Evolutionary conservation across 2,797 vertebrate genomes (phyloP), one percentile per base, ranked within the genome.

Genomic region (Acanthurus lineatus): DNA sequence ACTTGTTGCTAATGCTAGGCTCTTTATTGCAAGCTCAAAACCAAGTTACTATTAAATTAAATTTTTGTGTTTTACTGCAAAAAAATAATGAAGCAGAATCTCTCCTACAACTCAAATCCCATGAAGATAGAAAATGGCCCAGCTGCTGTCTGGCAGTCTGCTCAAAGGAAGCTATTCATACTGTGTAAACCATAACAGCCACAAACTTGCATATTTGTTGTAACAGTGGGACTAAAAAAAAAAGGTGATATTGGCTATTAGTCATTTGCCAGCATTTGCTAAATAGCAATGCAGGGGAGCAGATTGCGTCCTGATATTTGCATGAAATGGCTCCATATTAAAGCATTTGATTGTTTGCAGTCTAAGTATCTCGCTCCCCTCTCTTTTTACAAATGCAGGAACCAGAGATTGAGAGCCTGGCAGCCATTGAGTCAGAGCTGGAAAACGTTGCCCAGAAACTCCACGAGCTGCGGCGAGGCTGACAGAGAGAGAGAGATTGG

Each of bases 341-440:
- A 35, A 35, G 61, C 8, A n/a, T 60, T 5, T 67, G 16, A 65
- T 68, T 58, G 16, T 74, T 69, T 84, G 38, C 47, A n/a, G 56
- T 72, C 52, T 56, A 16, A 42, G 32, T 61, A 4, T 60, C 15
- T 22, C 12, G 9, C 35, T 68, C 17, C 76, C 35, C 32, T 35
- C 9, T 70, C 63, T 83, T 70, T 52, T 83, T 89, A 17, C 73
- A 60, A 86, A 69, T 79, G 60, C 85, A 96, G 95, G 95, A 96
- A 38, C 82, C 86, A n/a, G 97, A 98, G 86, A 95, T 99, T 80
- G 97, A 98, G 86, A 97, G 96, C 76, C 93, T 99, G 88, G 97
- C 97, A 0, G 95, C 96, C 89, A 99, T 99, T 0, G 97, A 99
- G 94, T 97, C 97, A 0, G 97, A 99, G 92, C 96, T 99, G 40